Evolutionary conservation across 2,888 invertebrate species (phyloP).

Genomic region (Scaptomyza tumidula): DNA sequence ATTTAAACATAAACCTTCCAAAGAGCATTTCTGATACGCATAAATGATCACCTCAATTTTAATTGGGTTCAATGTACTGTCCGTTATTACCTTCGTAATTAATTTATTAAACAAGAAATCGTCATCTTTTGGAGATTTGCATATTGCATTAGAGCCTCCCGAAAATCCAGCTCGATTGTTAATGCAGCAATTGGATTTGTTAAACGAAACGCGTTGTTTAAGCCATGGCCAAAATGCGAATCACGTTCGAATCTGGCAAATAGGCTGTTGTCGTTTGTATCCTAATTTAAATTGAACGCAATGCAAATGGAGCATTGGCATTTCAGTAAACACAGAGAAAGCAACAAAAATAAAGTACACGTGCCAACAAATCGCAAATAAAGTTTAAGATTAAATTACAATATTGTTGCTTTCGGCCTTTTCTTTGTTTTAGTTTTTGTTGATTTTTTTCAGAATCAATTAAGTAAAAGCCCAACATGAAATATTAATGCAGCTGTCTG

Average conservation of each 20-base stretch:
- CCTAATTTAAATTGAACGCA: conserved; percentile 48
- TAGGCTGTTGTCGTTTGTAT: conserved; percentile 11
- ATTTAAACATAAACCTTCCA: no score
- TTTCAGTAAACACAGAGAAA: conserved; percentile 4
- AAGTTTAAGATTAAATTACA: conserved; percentile 61
- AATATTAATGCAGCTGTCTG: conserved; percentile 56
- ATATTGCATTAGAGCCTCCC: conserved; percentile 28
- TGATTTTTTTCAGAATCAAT: conserved; percentile 55
- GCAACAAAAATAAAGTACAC: conserved; percentile 6
- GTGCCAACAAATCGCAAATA: conserved; percentile 39
- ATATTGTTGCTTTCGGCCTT: not conserved
- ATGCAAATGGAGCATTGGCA: conserved; percentile 41
- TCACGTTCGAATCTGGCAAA: conserved; percentile 31
- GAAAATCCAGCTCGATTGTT: conserved; percentile 16
- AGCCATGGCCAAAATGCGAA: conserved; percentile 29
- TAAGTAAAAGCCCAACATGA: conserved; percentile 49
- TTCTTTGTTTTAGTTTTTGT: conserved; percentile 2
- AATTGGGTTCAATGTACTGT: conserved; percentile 5
- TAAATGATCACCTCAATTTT: not conserved
- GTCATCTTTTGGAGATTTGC: conserved; percentile 20
- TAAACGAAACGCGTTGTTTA: conserved; percentile 10
- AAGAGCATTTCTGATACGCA: not conserved
- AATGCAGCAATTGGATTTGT: conserved; percentile 33
- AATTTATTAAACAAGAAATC: conserved; percentile 12
- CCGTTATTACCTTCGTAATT: conserved; percentile 2